Conservation (phyloP, 37 sponge, comb jelly and placozoan genomes). For the Ianthella basta region DNA sequence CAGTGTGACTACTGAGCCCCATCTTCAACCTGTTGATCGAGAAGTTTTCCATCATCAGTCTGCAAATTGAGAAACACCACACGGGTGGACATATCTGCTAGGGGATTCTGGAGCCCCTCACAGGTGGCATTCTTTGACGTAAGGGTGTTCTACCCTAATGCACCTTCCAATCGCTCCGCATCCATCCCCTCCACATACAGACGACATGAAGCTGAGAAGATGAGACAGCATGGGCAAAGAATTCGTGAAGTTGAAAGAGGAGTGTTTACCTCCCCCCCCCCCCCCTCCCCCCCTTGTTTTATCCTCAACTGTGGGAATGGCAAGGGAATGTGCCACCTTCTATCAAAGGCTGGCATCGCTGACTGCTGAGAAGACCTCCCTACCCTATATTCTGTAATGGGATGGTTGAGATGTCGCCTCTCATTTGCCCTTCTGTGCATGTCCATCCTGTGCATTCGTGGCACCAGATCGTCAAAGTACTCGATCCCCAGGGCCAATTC, state of each 20-base stretch:
- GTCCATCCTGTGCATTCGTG: conserved; percentile 6
- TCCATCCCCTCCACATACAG: not conserved
- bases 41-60: not conserved
- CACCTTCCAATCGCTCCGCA: not conserved
- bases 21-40: not conserved
- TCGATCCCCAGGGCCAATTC: no score
- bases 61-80: not conserved
- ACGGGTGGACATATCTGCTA: conserved; percentile 21
- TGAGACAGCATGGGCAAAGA: not conserved
- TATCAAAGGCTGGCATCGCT: conserved; percentile 7
- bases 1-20: not conserved
- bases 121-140: conserved; percentile 57
- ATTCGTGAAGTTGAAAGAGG: conserved; percentile 3
- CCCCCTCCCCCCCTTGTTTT: conserved; percentile 8
- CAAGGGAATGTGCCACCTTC: conserved; percentile 5
- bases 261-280: no score
- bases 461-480: conserved; percentile 18
- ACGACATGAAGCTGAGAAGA: conserved; percentile 17
- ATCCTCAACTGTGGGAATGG: conserved; percentile 27
- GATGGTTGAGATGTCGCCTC: conserved; percentile 7
- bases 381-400: not conserved
- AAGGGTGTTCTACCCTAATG: conserved; percentile 42
- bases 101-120: conserved; percentile 36
- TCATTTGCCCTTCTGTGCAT: not conserved
- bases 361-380: conserved; percentile 9